Evolutionary conservation across 2,113 vertebrate genomes (phyloP).

Genomic region (Herpailurus yagouaroundi): DNA sequence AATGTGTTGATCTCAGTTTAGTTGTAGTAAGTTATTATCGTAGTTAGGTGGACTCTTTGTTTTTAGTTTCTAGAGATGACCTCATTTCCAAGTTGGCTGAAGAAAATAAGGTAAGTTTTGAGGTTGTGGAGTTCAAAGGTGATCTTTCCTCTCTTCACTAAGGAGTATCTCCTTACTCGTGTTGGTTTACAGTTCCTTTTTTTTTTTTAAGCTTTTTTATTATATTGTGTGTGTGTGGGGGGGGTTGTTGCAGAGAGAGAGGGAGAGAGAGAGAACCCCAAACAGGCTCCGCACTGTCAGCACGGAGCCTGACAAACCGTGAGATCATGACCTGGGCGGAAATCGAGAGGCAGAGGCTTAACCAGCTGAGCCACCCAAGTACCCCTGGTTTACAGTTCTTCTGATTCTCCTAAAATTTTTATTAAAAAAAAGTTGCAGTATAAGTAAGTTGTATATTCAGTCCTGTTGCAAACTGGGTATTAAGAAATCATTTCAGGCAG

Average conservation of each 20-base stretch:
- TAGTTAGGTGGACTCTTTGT: constrained; percentile 56
- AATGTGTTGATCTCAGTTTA: background rate
- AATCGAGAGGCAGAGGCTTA: too few relatives aligned
- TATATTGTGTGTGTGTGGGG: too few relatives aligned
- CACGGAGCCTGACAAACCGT: too few relatives aligned
- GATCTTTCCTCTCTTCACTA: background rate
- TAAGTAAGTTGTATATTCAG: background rate
- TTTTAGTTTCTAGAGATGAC: constrained; percentile 85
- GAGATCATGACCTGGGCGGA: too few relatives aligned
- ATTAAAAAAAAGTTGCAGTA: background rate
- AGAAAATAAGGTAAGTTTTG: constrained; percentile 85
- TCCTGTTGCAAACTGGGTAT: background rate
- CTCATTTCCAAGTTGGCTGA: constrained; percentile 83
- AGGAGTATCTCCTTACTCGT: background rate
- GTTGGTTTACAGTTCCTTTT: background rate
- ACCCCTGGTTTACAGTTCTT: background rate
- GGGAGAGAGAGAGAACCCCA: too few relatives aligned
- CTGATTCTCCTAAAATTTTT: background rate
- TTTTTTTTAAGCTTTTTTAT: too few relatives aligned
- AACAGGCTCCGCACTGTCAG: too few relatives aligned
- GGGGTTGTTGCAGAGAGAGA: too few relatives aligned
- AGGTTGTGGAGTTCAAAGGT: background rate
- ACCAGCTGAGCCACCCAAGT: too few relatives aligned
- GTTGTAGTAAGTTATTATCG: background rate
- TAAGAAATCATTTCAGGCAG: background rate